Conservation (phyloP, 1,140 invertebrate genomes). For the Ostrea denselamellosa region DNA sequence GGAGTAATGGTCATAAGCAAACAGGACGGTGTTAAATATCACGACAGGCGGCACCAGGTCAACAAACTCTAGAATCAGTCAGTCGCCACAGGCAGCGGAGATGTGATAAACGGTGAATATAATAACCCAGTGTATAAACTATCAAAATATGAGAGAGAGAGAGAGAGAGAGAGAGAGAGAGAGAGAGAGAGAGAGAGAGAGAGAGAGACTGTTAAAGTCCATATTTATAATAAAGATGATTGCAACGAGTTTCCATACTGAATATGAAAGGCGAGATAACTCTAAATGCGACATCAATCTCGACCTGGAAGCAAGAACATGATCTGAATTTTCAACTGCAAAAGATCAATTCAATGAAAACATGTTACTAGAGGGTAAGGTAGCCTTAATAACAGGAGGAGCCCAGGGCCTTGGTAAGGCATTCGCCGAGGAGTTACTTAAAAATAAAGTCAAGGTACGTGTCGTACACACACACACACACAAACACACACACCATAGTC, state of each 20-base stretch:
- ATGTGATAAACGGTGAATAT: too few species aligned
- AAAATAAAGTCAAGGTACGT: constrained; percentile 85
- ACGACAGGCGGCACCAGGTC: background rate
- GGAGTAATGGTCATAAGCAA: constrained; percentile 61
- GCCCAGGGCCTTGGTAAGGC: constrained; percentile 86
- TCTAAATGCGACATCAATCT: constrained; percentile 7
- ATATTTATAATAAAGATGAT: too few species aligned
- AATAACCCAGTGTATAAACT: too few species aligned
- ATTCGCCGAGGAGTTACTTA: constrained; percentile 85
- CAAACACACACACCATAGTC: too few species aligned
- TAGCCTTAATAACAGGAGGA: constrained; percentile 87
- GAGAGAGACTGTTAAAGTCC: too few species aligned
- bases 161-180: too few species aligned
- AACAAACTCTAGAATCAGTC: too few species aligned
- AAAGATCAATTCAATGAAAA: background rate
- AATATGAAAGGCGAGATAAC: background rate
- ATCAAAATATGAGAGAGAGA: too few species aligned
- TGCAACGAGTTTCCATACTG: background rate
- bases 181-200: too few species aligned
- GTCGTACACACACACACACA: too few species aligned
- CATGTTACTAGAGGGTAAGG: constrained; percentile 85
- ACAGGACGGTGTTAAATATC: constrained; percentile 58
- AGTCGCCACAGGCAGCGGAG: too few species aligned
- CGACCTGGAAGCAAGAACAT: background rate
- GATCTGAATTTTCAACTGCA: background rate